Evolutionary conservation across 2,113 vertebrate species (phyloP), one percentile per base, ranked within the genome.

Genomic region (Mormyrus iriodes): DNA sequence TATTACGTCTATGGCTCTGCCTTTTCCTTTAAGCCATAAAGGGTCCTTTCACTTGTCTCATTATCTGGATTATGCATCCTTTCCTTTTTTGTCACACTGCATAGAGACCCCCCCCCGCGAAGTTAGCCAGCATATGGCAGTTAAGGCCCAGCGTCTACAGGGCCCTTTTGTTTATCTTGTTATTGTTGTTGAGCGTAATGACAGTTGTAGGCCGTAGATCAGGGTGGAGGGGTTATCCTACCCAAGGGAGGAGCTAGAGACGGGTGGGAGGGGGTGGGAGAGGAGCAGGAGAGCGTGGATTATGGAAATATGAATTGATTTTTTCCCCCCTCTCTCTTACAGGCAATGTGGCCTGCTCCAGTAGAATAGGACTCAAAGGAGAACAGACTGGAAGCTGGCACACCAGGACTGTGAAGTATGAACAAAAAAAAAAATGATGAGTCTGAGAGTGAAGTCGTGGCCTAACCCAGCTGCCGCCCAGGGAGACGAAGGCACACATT

Each of bases 281-380:
- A 79, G 35, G 35, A 42, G 73, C 73, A 96, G 95, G 96, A 97
- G 96, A 96, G 96, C 96, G 97, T 98, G 98, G 98, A 99, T 99
- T 99, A 99, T 99, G 98, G 98, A 99, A 99, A 99, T 99, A 98
- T 98, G 97, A 97, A 98, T 97, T 97, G 98, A 98, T 99, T 97
- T 97, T 86, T 55, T 93, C 35, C 51, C 92, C 91, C 90, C 91
- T 92, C 76, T 19, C 53, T 87, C 86, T 65, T 61, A 48, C 69
- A 83, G 69, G 51, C 69, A 31, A 35, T 76, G 51, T 87, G 88
- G 89, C 92, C 94, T 94, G 94, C 95, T 92, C 93, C 96, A 95
- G 96, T 96, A 97, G 97, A 97, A 97, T 96, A 95, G 95, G 94
- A 91, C 96, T 98, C 97, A 97, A 97, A 97, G 97, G 95, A 96